These are phyloP conservation scores for Drosophila nigrodunni DNA, from an alignment of 1,140 invertebrate species.

Conservation along the genomic window DNA sequence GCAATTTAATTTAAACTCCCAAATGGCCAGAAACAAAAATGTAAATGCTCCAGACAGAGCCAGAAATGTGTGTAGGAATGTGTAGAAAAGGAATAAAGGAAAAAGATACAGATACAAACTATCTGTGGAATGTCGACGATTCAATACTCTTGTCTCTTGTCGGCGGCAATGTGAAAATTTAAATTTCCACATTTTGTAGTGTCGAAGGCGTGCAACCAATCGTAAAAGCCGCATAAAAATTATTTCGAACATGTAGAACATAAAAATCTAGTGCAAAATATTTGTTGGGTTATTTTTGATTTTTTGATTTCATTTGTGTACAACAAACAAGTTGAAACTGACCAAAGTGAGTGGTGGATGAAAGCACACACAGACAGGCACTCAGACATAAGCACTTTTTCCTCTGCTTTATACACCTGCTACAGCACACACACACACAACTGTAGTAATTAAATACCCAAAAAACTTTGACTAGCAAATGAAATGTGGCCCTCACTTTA, in stretches of 20 bases:
- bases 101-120: conserved; percentile 2
- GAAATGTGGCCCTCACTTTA: conserved; percentile 70
- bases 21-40: conserved; percentile 48
- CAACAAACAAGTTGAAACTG: conserved; percentile 65
- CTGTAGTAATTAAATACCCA: conserved; percentile 64
- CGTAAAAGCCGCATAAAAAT: conserved; percentile 21
- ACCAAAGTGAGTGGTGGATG: conserved; percentile 56
- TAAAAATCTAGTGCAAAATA: conserved; percentile 67
- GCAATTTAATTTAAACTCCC: conserved; percentile 71
- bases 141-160: neutral
- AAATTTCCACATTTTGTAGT: neutral
- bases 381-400: conserved; percentile 36
- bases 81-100: conserved; percentile 18
- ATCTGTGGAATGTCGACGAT: neutral
- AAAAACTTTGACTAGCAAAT: conserved; percentile 63
- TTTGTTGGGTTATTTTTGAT: conserved; percentile 80
- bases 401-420: conserved; percentile 28
- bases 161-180: neutral
- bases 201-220: neutral
- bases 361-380: neutral
- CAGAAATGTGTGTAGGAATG: conserved; percentile 47
- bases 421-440: conserved; percentile 15
- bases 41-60: conserved; percentile 51
- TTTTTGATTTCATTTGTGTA: conserved; percentile 50
- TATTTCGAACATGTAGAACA: conserved; percentile 11